Evolutionary conservation across 2,113 vertebrate genomes (phyloP).

Genomic region (Gallinago jamesoni): DNA sequence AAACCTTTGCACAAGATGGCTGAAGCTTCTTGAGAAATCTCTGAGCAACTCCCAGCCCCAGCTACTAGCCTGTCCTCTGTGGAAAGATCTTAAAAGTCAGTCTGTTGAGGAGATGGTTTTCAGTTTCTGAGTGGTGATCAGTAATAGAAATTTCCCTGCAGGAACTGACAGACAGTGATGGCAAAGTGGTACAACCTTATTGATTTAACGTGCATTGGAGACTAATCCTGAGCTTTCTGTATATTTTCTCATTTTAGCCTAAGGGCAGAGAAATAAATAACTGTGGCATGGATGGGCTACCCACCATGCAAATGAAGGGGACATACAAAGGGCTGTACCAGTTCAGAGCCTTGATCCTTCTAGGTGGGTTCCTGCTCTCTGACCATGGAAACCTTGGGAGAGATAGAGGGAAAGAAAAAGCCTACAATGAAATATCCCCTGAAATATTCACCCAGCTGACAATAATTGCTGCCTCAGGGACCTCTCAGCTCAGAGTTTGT

Average conservation of each 20-base stretch:
- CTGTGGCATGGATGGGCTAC: background rate
- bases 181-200: background rate
- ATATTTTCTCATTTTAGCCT: background rate
- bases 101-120: background rate
- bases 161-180: background rate
- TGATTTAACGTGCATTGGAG: background rate
- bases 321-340: too few relatives aligned
- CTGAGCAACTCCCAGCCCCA: background rate
- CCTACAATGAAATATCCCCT: background rate
- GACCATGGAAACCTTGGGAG: background rate
- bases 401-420: background rate
- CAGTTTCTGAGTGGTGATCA: background rate
- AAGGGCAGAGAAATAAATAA: background rate
- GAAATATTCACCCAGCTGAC: background rate
- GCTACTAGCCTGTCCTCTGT: background rate
- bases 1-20: background rate
- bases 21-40: background rate
- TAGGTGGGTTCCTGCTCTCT: too few relatives aligned
- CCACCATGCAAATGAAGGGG: background rate
- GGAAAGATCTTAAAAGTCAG: background rate
- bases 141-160: background rate
- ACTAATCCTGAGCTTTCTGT: background rate
- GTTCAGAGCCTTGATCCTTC: background rate
- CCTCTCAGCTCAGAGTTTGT: background rate
- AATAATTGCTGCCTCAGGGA: background rate